phyloP scores from a whole-genome alignment of 2,797 vertebrate genomes.

The Zalophus californianus region DNA sequence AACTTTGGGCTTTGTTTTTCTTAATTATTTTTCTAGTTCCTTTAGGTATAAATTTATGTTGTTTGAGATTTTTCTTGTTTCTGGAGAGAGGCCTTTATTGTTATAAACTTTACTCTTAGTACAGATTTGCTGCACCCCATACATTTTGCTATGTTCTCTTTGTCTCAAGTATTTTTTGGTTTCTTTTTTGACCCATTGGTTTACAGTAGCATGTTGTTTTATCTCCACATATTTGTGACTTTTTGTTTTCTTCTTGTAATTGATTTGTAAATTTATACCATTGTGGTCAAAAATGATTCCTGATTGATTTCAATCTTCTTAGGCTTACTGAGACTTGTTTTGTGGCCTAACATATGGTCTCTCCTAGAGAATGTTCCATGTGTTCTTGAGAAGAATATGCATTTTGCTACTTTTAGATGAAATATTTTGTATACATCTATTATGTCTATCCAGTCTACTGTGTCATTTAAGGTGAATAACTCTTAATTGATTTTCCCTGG shows the following conservation, averaged over 20 bases:
- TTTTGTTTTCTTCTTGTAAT: neutral
- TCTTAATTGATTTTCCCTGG: neutral
- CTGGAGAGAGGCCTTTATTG: neutral
- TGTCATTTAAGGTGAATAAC: too few relatives aligned
- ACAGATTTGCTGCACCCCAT: too few relatives aligned
- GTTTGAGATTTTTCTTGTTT: neutral
- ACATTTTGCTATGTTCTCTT: too few relatives aligned
- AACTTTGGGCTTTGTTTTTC: neutral
- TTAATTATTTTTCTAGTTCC: neutral
- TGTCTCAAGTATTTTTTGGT: too few relatives aligned
- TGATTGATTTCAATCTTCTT: neutral
- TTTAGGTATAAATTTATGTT: neutral
- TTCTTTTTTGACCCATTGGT: neutral
- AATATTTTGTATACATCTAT: neutral
- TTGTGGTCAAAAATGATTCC: neutral
- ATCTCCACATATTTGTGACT: neutral
- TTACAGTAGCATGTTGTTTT: neutral
- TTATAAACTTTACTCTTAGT: too few relatives aligned
- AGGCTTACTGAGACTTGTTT: neutral
- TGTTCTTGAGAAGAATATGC: neutral
- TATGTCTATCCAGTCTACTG: too few relatives aligned
- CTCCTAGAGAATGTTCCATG: neutral
- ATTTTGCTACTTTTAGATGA: neutral
- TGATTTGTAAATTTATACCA: neutral
- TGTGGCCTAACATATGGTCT: neutral